These are phyloP conservation scores for Nanger granti DNA, from an alignment of 2,113 vertebrate species.

Conservation along the genomic window DNA sequence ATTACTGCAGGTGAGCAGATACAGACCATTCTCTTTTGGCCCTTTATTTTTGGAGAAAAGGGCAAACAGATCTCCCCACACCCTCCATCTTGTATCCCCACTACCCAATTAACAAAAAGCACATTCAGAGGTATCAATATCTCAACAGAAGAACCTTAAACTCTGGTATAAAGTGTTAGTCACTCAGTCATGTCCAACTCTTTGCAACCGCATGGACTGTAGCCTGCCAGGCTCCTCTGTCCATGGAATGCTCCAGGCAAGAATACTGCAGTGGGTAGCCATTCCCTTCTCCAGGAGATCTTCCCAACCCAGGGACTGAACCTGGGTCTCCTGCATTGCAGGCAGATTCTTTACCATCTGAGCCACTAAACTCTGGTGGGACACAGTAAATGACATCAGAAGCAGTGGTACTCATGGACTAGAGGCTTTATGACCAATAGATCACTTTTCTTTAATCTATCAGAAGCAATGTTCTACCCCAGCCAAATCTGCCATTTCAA, in stretches of 20 bases:
- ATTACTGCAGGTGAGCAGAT: conserved; percentile 69
- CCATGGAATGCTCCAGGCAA: background rate
- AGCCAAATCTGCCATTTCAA: background rate
- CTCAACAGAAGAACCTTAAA: background rate
- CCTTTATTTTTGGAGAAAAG: background rate
- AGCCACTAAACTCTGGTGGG: background rate
- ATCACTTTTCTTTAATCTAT: conserved; percentile 12
- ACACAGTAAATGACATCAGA: conserved; percentile 18
- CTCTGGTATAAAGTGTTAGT: background rate
- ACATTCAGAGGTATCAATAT: background rate
- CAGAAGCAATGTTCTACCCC: background rate
- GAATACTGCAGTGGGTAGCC: background rate
- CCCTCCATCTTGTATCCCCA: background rate
- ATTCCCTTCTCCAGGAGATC: background rate
- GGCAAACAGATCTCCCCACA: conserved; percentile 33
- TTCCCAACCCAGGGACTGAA: background rate
- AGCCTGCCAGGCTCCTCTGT: background rate
- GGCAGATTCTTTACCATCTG: background rate
- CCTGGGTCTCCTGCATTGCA: background rate
- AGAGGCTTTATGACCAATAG: background rate
- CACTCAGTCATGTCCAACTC: background rate
- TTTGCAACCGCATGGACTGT: background rate
- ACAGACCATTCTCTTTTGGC: background rate
- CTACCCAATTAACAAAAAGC: background rate
- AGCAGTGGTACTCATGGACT: background rate